Percentiles rank a stretch among this genome's conserved stretches.
phyloP scores from a whole-genome alignment of 92 coral and sea anemone species.

The Parazoanthus swiftii region DNA sequence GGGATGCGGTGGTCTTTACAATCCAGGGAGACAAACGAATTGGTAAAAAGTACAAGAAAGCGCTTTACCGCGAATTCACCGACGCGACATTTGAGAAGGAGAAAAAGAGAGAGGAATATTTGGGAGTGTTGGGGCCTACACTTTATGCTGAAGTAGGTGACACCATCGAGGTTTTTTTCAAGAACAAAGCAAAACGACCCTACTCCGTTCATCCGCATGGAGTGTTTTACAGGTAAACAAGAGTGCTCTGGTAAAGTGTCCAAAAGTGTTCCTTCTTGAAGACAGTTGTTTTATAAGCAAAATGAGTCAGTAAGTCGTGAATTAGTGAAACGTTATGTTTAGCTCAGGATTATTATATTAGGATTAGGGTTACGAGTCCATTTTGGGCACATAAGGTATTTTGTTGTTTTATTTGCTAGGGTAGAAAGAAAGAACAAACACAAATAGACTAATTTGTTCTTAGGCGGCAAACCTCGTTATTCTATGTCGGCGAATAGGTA shows the following conservation, averaged over 20 bases:
- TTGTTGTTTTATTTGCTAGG: no score
- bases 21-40: conserved; percentile 49
- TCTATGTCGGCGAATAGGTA: no score
- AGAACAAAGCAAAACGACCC: conserved; percentile 59
- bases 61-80: conserved; percentile 69
- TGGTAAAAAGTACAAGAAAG: conserved; percentile 80
- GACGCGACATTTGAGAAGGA: conserved; percentile 50
- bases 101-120: conserved; percentile 54
- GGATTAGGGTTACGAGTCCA: no score
- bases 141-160: conserved; percentile 89
- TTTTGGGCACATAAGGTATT: no score
- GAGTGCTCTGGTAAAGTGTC: neutral
- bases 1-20: conserved; percentile 64
- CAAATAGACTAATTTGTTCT: no score
- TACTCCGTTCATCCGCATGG: conserved; percentile 91
- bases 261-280: no score
- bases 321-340: no score
- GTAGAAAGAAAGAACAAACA: no score
- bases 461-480: no score
- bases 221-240: conserved; percentile 64
- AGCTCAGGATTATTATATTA: no score
- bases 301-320: no score
- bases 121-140: conserved; percentile 84
- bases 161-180: conserved; percentile 73
- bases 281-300: no score